A percentile compares a stretch with the other conserved stretches of the same genome.
Evolutionary conservation across 2,888 invertebrate genomes (phyloP).

Genomic region (Germaria angustata): DNA sequence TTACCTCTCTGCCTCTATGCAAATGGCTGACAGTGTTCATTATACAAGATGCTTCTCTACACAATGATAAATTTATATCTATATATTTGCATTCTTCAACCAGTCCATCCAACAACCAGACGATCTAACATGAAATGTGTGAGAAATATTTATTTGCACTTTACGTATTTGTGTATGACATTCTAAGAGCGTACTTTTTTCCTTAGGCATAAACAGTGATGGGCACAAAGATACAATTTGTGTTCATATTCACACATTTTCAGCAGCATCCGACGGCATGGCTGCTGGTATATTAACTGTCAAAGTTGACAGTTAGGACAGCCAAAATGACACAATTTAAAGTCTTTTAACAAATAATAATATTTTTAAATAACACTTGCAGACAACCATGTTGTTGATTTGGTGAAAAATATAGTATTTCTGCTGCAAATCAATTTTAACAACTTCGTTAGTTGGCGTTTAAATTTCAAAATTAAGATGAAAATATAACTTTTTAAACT

Average conservation of each 20-base stretch:
- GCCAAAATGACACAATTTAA: conserved; percentile 36
- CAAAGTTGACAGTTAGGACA: conserved; percentile 51
- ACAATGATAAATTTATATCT: neutral
- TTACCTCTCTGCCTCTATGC: neutral
- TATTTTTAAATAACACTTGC: neutral
- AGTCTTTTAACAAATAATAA: conserved; percentile 13
- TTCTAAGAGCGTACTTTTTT: conserved; percentile 34
- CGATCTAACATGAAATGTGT: conserved; percentile 56
- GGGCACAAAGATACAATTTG: conserved; percentile 34
- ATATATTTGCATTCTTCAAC: conserved; percentile 37
- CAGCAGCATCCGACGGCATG: conserved; percentile 8
- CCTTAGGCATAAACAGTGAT: conserved; percentile 36
- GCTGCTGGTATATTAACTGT: conserved; percentile 38
- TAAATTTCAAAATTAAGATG: neutral
- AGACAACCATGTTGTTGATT: neutral
- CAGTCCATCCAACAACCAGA: conserved; percentile 35
- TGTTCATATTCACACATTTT: conserved; percentile 12
- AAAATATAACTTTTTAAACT: neutral
- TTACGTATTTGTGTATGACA: conserved; percentile 15
- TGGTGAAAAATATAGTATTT: neutral
- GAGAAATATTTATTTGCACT: conserved; percentile 53
- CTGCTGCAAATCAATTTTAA: neutral
- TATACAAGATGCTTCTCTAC: neutral
- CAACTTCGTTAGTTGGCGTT: neutral
- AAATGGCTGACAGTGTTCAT: neutral